A percentile compares a stretch with the other conserved stretches of the same genome.
phyloP scores from a whole-genome alignment of 92 coral and sea anemone species.

The Heliopora coerulea region DNA sequence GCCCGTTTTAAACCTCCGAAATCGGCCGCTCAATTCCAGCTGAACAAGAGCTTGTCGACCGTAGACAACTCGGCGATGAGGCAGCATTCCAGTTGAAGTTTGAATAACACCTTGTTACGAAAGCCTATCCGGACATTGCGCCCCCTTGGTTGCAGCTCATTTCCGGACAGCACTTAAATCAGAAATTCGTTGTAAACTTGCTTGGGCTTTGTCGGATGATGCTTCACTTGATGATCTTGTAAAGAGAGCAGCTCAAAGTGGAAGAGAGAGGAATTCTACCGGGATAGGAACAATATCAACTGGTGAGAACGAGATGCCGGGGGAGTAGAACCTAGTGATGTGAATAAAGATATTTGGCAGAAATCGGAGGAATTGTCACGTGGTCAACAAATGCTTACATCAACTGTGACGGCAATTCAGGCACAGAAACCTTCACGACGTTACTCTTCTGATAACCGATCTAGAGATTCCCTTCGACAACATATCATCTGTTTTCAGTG shows the following conservation, averaged over 20 bases:
- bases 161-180: slow-evolving; percentile 12
- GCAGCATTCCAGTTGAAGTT: background rate
- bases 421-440: background rate
- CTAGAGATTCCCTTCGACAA: background rate
- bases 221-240: slow-evolving; percentile 12
- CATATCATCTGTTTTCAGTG: background rate
- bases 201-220: slow-evolving; percentile 7
- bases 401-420: background rate
- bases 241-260: slow-evolving; percentile 5
- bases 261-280: background rate
- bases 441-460: background rate
- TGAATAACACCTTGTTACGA: background rate
- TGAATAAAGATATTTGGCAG: slow-evolving; percentile 9
- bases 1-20: slow-evolving; percentile 13
- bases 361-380: slow-evolving; percentile 1
- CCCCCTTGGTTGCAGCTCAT: slow-evolving; percentile 9
- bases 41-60: slow-evolving; percentile 6
- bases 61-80: background rate
- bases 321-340: background rate
- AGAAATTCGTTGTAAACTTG: slow-evolving; percentile 5
- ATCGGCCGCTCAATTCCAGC: slow-evolving; percentile 18
- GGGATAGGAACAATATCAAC: background rate
- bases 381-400: slow-evolving; percentile 6
- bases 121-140: background rate
- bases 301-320: background rate